phyloP scores from a whole-genome alignment of 2,113 vertebrate genomes.

The Picathartes gymnocephalus region DNA sequence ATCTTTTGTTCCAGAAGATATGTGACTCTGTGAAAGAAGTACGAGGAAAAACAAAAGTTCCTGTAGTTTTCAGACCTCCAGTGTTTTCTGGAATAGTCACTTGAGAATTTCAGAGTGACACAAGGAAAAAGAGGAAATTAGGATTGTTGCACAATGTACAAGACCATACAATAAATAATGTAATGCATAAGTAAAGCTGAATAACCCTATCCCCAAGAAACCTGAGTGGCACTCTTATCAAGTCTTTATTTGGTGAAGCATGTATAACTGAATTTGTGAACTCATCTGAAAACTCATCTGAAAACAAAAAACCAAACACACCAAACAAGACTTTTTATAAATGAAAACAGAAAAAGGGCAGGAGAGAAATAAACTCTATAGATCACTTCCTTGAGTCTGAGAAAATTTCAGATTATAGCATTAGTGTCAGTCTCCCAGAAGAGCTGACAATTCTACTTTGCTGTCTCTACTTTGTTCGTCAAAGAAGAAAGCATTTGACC shows the following conservation, averaged over 20 bases:
- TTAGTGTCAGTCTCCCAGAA: neutral
- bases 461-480: neutral
- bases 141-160: neutral
- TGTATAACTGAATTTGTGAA: neutral
- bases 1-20: neutral
- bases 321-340: neutral
- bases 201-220: neutral
- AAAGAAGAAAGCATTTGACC: neutral
- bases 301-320: neutral
- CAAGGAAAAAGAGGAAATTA: neutral
- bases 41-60: neutral
- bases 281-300: neutral
- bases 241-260: neutral
- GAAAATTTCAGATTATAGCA: neutral
- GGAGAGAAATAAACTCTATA: neutral
- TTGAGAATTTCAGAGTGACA: neutral
- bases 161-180: neutral
- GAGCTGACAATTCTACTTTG: neutral
- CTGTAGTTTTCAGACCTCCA: neutral
- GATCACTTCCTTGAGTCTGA: neutral
- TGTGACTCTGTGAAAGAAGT: neutral
- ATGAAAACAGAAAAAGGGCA: neutral
- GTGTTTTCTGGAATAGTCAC: neutral
- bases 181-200: neutral
- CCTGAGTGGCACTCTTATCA: neutral